Conservation (phyloP, 2,797 vertebrate genomes). For the Acanthopagrus latus region DNA sequence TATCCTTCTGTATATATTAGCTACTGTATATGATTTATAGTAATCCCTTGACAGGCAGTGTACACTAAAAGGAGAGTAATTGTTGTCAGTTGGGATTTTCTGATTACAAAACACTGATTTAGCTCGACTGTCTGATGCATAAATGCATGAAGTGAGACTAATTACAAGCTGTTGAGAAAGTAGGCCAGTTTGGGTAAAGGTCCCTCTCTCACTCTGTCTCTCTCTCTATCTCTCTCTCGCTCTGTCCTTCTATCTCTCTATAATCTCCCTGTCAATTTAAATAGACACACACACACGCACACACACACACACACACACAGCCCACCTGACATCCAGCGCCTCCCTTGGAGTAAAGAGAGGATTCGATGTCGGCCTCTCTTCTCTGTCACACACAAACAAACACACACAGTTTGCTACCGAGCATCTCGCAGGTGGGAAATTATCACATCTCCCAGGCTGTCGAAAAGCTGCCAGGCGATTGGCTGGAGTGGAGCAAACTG, state of each 20-base stretch:
- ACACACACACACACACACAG: constrained; percentile 8
- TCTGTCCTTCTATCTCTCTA: not conserved
- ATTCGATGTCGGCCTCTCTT: not conserved
- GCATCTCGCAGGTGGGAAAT: not conserved
- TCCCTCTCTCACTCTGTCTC: constrained; percentile 23
- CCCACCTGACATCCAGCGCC: constrained; percentile 8
- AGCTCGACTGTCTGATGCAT: constrained; percentile 55
- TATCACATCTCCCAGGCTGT: not conserved
- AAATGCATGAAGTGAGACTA: constrained; percentile 65
- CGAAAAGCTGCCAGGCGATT: not conserved
- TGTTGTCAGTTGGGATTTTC: constrained; percentile 45
- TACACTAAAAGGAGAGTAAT: not conserved
- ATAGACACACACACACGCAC: not conserved
- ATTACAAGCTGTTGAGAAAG: constrained; percentile 57
- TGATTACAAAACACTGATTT: constrained; percentile 64
- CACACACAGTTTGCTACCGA: not conserved
- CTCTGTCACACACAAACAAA: not conserved
- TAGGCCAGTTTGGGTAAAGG: constrained; percentile 61
- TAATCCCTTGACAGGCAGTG: not conserved
- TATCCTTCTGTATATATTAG: no score
- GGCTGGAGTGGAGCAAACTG: not conserved
- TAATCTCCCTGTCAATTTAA: constrained; percentile 19
- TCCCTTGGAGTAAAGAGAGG: not conserved
- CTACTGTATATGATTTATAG: not conserved
- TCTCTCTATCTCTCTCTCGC: constrained; percentile 6